phyloP scores from a whole-genome alignment of 1,140 invertebrate species.

The Zelostemma sp. region DNA sequence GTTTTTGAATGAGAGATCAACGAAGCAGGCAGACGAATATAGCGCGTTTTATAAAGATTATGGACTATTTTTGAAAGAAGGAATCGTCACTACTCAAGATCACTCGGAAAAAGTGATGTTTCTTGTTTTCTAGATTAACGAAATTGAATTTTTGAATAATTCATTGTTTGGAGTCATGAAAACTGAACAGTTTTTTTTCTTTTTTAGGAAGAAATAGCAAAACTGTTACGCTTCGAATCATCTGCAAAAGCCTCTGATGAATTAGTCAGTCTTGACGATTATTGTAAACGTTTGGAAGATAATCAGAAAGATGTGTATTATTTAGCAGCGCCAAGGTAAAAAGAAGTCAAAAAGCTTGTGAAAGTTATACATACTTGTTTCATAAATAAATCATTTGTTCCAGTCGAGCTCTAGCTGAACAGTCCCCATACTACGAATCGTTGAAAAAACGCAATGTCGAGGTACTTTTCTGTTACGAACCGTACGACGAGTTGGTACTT shows the following conservation, averaged over 20 bases:
- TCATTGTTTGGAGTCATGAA: no score
- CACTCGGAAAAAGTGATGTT: constrained; percentile 82
- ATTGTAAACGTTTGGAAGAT: constrained; percentile 79
- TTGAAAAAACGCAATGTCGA: constrained; percentile 89
- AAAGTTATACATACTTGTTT: no score
- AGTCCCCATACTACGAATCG: constrained; percentile 95
- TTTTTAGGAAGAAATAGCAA: constrained; percentile 88
- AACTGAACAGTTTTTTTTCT: constrained; percentile 45
- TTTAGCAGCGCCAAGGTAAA: constrained; percentile 91
- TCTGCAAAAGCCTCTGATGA: constrained; percentile 81
- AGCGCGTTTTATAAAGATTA: constrained; percentile 93
- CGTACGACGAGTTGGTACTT: constrained; percentile 95
- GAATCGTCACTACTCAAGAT: constrained; percentile 87
- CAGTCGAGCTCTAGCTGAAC: constrained; percentile 90
- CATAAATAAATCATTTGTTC: no score
- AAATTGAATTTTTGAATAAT: constrained; percentile 4
- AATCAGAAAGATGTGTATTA: constrained; percentile 93
- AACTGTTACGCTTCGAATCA: constrained; percentile 93
- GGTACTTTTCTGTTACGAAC: constrained; percentile 95
- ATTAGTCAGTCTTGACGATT: constrained; percentile 87
- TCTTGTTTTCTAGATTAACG: constrained; percentile 12
- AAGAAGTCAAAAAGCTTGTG: no score
- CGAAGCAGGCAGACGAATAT: constrained; percentile 87
- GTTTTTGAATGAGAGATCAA: constrained; percentile 87
- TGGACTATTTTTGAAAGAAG: constrained; percentile 94